phyloP scores from a whole-genome alignment of 2,113 vertebrate genomes.

The Malurus cyaneus region DNA sequence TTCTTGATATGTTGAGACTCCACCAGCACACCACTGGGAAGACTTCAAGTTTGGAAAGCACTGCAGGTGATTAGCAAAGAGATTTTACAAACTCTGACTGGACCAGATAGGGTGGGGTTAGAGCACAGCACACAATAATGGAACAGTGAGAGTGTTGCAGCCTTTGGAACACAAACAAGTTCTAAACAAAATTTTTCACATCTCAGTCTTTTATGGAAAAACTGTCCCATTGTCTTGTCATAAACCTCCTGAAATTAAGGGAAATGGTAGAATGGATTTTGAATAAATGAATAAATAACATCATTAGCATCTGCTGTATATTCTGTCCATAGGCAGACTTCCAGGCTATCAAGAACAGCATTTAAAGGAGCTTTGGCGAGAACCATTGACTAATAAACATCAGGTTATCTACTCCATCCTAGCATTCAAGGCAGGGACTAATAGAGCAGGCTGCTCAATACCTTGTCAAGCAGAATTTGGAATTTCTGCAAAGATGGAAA shows the following conservation, averaged over 20 bases:
- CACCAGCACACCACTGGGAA: not conserved
- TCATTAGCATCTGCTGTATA: not conserved
- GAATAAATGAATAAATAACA: not conserved
- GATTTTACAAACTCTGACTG: not conserved
- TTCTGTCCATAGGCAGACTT: not conserved
- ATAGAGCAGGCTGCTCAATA: not conserved
- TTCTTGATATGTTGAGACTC: not conserved
- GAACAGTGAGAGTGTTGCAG: not conserved
- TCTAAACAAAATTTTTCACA: not conserved
- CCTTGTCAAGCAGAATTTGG: not conserved
- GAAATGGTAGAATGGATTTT: not conserved
- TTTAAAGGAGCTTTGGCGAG: not conserved
- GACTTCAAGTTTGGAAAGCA: not conserved
- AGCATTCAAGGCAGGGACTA: not conserved
- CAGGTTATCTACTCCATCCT: not conserved
- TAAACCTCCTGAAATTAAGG: not conserved
- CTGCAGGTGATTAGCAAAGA: not conserved
- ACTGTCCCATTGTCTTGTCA: too few species aligned
- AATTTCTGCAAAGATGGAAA: not conserved
- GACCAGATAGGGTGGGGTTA: not conserved
- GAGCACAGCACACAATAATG: not conserved
- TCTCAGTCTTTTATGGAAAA: not conserved
- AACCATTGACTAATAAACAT: not conserved
- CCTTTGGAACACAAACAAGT: not conserved
- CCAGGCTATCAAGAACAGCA: not conserved